phyloP scores from a whole-genome alignment of 2,888 invertebrate genomes.

The Zygothrica quintamaculata region DNA sequence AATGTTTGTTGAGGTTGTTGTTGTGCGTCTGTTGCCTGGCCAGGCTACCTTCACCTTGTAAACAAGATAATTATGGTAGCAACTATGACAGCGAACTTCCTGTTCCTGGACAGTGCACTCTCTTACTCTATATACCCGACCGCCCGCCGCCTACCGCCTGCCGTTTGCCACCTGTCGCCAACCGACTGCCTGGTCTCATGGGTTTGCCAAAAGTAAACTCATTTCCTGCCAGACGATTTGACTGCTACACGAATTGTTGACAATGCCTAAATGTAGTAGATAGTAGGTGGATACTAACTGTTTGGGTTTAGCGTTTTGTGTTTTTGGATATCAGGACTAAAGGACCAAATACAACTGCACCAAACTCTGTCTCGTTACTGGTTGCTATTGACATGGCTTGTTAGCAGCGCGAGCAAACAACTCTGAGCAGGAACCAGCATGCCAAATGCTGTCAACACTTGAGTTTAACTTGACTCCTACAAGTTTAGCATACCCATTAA shows the following conservation, averaged over 20 bases:
- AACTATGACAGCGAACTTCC: slow-evolving; percentile 80
- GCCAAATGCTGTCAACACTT: slow-evolving; percentile 47
- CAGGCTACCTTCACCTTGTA: slow-evolving; percentile 78
- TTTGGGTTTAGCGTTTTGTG: slow-evolving; percentile 44
- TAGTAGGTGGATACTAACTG: slow-evolving; percentile 17
- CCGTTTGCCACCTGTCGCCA: neutral
- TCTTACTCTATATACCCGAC: neutral
- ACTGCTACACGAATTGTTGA: slow-evolving; percentile 76
- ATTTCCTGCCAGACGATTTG: slow-evolving; percentile 76
- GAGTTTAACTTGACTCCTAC: slow-evolving; percentile 15
- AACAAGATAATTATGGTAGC: slow-evolving; percentile 81
- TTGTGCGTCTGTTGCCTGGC: slow-evolving; percentile 39
- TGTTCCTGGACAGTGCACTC: slow-evolving; percentile 51
- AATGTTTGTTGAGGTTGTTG: slow-evolving; percentile 20
- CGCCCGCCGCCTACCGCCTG: neutral
- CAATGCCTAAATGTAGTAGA: slow-evolving; percentile 54
- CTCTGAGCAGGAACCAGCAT: slow-evolving; percentile 17
- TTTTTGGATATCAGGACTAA: no score
- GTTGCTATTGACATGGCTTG: slow-evolving; percentile 70
- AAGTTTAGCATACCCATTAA: slow-evolving; percentile 1
- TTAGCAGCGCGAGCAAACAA: slow-evolving; percentile 61
- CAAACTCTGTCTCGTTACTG: slow-evolving; percentile 30
- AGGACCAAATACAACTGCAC: slow-evolving; percentile 59
- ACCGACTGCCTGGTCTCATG: slow-evolving; percentile 20
- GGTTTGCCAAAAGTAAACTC: slow-evolving; percentile 63